phyloP scores from a whole-genome alignment of 2,888 invertebrate species.

The Argyresthia albistria region DNA sequence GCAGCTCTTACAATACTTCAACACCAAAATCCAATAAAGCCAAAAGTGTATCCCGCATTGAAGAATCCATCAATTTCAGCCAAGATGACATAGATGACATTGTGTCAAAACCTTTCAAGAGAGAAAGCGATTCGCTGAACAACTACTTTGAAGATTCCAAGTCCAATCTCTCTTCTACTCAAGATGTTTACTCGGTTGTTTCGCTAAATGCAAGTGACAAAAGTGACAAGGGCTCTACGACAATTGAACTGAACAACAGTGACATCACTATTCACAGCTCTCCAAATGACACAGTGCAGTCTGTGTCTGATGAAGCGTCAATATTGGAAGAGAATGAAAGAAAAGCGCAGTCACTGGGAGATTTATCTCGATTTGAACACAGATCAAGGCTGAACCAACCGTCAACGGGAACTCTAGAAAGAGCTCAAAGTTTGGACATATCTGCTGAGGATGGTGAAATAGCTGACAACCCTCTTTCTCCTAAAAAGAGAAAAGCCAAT shows the following conservation, averaged over 20 bases:
- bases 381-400: constrained; percentile 55
- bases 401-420: constrained; percentile 75
- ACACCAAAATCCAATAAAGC: constrained; percentile 61
- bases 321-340: constrained; percentile 74
- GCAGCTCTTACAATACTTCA: constrained; percentile 51
- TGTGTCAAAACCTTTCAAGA: constrained; percentile 58
- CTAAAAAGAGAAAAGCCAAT: constrained; percentile 79
- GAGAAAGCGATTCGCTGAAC: constrained; percentile 61
- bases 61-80: constrained; percentile 57
- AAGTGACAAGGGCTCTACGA: constrained; percentile 72
- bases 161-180: constrained; percentile 60
- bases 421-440: constrained; percentile 86
- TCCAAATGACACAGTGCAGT: constrained; percentile 63
- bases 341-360: constrained; percentile 85
- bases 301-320: constrained; percentile 58
- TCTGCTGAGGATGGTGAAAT: constrained; percentile 68
- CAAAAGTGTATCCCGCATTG: constrained; percentile 40
- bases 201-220: constrained; percentile 62
- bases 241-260: constrained; percentile 81
- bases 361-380: constrained; percentile 78
- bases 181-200: constrained; percentile 52
- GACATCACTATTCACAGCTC: constrained; percentile 83
- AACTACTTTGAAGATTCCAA: constrained; percentile 60
- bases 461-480: constrained; percentile 51
- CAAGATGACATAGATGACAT: constrained; percentile 70